phyloP scores from a whole-genome alignment of 1,140 invertebrate genomes.

The Saccostrea glomerata region DNA sequence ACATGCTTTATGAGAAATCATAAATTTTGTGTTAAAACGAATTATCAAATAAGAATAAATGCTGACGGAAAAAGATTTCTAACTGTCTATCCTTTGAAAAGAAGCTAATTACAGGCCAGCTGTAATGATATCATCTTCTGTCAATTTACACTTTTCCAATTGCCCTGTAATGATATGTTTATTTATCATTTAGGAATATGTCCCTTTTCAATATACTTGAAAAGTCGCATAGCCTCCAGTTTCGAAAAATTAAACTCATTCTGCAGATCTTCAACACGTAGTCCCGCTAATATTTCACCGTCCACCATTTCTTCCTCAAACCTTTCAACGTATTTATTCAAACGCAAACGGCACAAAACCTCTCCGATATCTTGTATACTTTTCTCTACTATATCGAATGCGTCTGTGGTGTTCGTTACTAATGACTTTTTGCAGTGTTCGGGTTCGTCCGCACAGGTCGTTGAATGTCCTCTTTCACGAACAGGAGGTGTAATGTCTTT shows the following conservation, averaged over 20 bases:
- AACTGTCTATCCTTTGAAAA: too few species aligned
- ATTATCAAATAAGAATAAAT: too few species aligned
- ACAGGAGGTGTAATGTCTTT: neutral
- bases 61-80: too few species aligned
- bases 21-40: too few species aligned
- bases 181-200: neutral
- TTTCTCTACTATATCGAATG: neutral
- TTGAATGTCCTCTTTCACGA: neutral
- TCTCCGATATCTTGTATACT: slow-evolving; percentile 7
- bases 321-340: neutral
- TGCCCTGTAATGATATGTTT: too few species aligned
- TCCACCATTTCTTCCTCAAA: slow-evolving; percentile 3
- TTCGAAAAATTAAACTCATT: neutral
- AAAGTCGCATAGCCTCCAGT: slow-evolving; percentile 17
- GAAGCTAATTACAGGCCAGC: too few species aligned
- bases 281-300: neutral
- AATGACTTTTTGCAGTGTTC: neutral
- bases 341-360: neutral
- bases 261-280: neutral
- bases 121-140: too few species aligned
- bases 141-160: too few species aligned
- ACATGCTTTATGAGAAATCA: too few species aligned
- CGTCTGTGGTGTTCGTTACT: neutral
- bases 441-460: neutral
- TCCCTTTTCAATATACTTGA: slow-evolving; percentile 4